Conservation (phyloP, 2,113 vertebrate species). For the Rhinoptilus africanus region DNA sequence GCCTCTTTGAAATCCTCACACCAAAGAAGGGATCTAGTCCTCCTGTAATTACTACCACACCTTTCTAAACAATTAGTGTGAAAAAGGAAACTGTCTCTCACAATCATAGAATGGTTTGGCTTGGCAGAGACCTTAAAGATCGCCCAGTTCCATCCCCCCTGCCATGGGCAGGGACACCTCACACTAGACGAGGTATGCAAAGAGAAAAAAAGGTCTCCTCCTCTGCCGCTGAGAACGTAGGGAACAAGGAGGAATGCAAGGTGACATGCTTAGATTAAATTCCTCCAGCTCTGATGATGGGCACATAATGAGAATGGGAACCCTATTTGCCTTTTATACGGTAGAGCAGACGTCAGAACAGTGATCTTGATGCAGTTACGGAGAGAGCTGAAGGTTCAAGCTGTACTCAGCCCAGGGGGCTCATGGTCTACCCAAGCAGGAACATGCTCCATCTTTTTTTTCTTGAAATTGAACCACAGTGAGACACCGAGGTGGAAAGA, state of each 20-base stretch:
- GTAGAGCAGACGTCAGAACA: background rate
- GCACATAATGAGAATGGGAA: accelerated
- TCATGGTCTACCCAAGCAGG: background rate
- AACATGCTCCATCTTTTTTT: background rate
- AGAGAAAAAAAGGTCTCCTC: background rate
- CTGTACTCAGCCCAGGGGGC: background rate
- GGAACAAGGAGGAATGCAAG: background rate
- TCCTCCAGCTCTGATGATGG: background rate
- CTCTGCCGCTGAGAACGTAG: background rate
- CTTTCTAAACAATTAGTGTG: background rate
- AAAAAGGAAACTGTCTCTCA: background rate
- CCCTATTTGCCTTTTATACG: background rate
- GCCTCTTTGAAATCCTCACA: background rate
- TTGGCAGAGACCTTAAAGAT: too few species aligned
- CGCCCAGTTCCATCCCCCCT: too few species aligned
- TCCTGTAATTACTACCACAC: background rate
- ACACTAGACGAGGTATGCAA: too few species aligned
- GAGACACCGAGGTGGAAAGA: background rate
- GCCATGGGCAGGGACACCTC: too few species aligned
- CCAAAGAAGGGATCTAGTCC: background rate
- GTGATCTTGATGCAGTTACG: background rate
- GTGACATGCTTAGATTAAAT: background rate
- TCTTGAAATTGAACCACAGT: background rate
- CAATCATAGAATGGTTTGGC: background rate
- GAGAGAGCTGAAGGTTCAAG: background rate